Evolutionary conservation across 2,113 vertebrate genomes (phyloP).

Genomic region (Bufo bufo): DNA sequence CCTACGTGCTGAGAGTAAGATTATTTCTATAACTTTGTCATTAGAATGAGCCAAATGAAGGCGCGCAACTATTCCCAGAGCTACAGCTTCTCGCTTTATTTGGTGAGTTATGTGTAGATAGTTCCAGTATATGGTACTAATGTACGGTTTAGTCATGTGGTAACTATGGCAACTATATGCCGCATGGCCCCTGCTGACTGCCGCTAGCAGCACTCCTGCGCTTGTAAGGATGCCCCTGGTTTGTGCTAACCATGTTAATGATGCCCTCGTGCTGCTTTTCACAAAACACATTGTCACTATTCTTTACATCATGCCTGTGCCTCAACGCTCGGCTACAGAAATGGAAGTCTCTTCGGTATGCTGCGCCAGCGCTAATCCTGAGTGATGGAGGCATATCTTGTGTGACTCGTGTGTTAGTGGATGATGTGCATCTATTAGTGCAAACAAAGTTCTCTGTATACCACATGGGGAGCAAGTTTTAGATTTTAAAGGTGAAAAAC

Average conservation of each 20-base stretch:
- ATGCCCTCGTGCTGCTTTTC: not conserved
- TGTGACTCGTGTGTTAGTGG: not conserved
- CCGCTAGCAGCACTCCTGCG: not conserved
- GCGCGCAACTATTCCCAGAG: not conserved
- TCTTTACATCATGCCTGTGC: not conserved
- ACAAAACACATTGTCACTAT: not conserved
- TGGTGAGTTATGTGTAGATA: not conserved
- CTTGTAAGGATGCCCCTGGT: not conserved
- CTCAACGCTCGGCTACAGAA: too few species aligned
- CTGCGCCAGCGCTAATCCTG: not conserved
- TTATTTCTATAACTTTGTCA: not conserved
- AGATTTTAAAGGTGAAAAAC: too few species aligned
- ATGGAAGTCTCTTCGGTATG: not conserved
- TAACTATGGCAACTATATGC: constrained; percentile 46
- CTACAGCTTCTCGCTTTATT: not conserved
- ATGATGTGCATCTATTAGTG: not conserved
- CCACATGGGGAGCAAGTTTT: too few species aligned
- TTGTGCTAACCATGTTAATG: constrained; percentile 10
- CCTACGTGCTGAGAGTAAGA: too few species aligned
- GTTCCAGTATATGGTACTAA: not conserved
- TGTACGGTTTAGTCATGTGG: not conserved
- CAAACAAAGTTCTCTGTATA: not conserved
- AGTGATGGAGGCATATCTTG: not conserved
- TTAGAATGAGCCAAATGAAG: not conserved
- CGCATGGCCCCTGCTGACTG: not conserved